Conservation (phyloP, 2,888 invertebrate genomes). For the Lathronympha strigana region DNA sequence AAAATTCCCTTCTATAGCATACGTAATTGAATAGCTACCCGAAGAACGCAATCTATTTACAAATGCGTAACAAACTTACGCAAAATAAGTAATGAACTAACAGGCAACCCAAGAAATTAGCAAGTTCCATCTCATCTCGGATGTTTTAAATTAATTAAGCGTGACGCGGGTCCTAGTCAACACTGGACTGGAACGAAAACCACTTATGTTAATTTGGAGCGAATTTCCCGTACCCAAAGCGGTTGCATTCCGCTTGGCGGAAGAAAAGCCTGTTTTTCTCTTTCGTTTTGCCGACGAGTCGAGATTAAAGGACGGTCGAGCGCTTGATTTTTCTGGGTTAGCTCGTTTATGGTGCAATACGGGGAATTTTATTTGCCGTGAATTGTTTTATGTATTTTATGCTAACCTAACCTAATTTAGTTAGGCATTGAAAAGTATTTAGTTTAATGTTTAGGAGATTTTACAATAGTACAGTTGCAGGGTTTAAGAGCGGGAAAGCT, state of each 20-base stretch:
- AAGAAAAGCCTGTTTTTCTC: constrained; percentile 22
- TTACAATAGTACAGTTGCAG: no score
- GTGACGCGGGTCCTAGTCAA: constrained; percentile 21
- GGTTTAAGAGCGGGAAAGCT: no score
- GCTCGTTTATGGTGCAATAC: constrained; percentile 3
- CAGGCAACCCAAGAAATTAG: constrained; percentile 13
- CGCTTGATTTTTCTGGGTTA: constrained; percentile 8
- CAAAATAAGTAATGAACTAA: constrained; percentile 16
- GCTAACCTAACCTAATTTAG: background rate
- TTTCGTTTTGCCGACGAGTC: constrained; percentile 10
- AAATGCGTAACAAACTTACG: background rate
- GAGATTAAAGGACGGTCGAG: constrained; percentile 15
- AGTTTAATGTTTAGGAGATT: no score
- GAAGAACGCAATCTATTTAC: background rate
- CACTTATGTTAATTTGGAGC: constrained; percentile 28
- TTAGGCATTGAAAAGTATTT: no score
- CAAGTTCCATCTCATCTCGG: constrained; percentile 22
- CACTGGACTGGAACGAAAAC: constrained; percentile 22
- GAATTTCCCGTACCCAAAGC: constrained; percentile 26
- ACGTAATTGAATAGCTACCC: no score
- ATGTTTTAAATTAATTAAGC: constrained; percentile 30
- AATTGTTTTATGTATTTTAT: background rate
- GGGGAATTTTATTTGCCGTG: background rate
- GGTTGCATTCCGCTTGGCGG: constrained; percentile 11
- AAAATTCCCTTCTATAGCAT: no score